Evolutionary conservation across 2,888 invertebrate genomes (phyloP).

Genomic region (Caenorhabditis sp.): DNA sequence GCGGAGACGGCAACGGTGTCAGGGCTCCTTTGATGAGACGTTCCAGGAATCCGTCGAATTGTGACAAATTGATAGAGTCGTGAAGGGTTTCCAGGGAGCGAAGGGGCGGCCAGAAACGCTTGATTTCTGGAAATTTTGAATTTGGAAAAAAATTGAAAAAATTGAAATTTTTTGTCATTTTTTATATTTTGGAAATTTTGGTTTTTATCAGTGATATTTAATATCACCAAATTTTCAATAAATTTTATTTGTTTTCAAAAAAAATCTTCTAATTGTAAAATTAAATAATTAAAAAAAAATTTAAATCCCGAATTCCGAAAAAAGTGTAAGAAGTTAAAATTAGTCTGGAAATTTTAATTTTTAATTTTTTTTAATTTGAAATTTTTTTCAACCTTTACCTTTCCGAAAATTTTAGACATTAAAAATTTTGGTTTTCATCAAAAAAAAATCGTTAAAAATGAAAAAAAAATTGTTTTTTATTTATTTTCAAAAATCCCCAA

Average conservation of each 20-base stretch:
- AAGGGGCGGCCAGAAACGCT: slow-evolving; percentile 91
- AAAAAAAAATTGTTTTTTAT: not conserved
- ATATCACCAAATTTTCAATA: no score
- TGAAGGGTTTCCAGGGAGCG: slow-evolving; percentile 97
- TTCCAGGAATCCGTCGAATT: slow-evolving; percentile 70
- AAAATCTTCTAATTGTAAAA: no score
- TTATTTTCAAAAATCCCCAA: not conserved
- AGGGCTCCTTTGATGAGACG: slow-evolving; percentile 62
- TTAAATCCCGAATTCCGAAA: no score
- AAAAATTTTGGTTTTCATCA: not conserved
- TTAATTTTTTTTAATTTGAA: not conserved
- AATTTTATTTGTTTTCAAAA: no score
- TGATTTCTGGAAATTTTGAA: slow-evolving; percentile 80
- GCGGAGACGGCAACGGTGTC: slow-evolving; percentile 70
- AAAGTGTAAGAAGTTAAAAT: no score
- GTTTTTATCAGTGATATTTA: no score
- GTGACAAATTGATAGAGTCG: slow-evolving; percentile 85
- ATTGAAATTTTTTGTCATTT: not conserved
- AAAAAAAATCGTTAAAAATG: no score
- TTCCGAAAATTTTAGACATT: slow-evolving; percentile 8
- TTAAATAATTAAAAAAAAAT: no score
- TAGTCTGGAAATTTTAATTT: no score
- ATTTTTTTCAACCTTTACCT: slow-evolving; percentile 2
- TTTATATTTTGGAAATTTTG: no score
- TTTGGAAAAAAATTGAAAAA: no score